A percentile compares a stretch with the other conserved stretches of the same genome.
Evolutionary conservation across 2,113 vertebrate species (phyloP).

Genomic region (Nibea coibor): DNA sequence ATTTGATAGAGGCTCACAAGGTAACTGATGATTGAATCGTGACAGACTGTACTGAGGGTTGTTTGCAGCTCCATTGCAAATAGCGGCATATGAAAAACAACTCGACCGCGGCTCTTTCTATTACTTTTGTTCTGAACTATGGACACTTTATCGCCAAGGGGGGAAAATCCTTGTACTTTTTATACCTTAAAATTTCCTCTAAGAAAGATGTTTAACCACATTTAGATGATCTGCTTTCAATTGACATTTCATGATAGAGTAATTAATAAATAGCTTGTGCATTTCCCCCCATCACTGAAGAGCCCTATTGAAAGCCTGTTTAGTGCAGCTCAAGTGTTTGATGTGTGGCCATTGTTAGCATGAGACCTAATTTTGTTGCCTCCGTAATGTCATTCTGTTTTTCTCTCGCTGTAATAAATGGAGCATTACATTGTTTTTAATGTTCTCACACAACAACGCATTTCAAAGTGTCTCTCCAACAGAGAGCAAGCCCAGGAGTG

Average conservation of each 20-base stretch:
- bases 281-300: neutral
- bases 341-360: conserved; percentile 44
- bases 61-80: conserved; percentile 53
- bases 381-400: conserved; percentile 39
- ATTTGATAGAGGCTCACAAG: conserved; percentile 66
- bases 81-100: conserved; percentile 43
- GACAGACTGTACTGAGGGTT: conserved; percentile 55
- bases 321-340: conserved; percentile 38
- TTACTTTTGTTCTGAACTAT: conserved; percentile 36
- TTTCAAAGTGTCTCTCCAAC: conserved; percentile 20
- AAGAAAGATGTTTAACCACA: neutral
- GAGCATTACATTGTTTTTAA: conserved; percentile 59
- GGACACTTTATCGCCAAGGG: neutral
- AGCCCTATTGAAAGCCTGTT: conserved; percentile 37
- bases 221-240: conserved; percentile 1
- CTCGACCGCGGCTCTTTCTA: conserved; percentile 22
- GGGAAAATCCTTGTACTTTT: neutral
- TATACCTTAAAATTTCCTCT: neutral
- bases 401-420: conserved; percentile 47
- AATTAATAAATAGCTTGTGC: conserved; percentile 32
- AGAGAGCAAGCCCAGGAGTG: conserved; percentile 15
- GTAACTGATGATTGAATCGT: conserved; percentile 73
- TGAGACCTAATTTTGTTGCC: conserved; percentile 50
- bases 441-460: conserved; percentile 17
- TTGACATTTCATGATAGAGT: conserved; percentile 15